phyloP scores from a whole-genome alignment of 2,797 vertebrate species.

The Pristis pectinata region DNA sequence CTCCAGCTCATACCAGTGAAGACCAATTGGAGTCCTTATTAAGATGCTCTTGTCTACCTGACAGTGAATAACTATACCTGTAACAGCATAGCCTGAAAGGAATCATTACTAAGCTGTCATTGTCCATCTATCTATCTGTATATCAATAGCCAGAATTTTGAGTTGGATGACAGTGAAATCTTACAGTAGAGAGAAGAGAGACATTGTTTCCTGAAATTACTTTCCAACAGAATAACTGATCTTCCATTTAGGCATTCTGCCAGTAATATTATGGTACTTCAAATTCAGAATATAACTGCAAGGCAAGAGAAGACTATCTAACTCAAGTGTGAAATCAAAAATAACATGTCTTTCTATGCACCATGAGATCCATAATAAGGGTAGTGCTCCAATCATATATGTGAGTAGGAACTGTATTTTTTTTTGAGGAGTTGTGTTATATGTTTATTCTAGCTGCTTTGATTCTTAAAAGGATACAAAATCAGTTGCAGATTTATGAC shows the following conservation, averaged over 20 bases:
- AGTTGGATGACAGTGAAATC: not conserved
- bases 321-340: not conserved
- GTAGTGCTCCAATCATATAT: not conserved
- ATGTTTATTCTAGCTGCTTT: not conserved
- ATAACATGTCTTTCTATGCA: not conserved
- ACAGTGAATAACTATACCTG: constrained; percentile 26
- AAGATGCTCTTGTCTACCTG: constrained; percentile 25
- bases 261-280: not conserved
- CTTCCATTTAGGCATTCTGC: not conserved
- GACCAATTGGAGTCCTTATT: not conserved
- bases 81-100: constrained; percentile 12
- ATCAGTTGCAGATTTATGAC: not conserved
- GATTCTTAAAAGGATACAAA: not conserved
- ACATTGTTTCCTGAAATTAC: constrained; percentile 10
- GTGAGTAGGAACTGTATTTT: not conserved
- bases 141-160: constrained; percentile 7
- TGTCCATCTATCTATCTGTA: constrained; percentile 23
- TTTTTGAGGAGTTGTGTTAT: not conserved
- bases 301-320: not conserved
- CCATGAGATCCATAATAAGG: not conserved
- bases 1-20: not conserved
- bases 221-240: not conserved
- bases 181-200: not conserved
- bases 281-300: no score
- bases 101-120: constrained; percentile 2